A percentile compares a stretch with the other conserved stretches of the same genome.
Conservation (phyloP, 2,888 invertebrate genomes). For the Lycia hirtaria region DNA sequence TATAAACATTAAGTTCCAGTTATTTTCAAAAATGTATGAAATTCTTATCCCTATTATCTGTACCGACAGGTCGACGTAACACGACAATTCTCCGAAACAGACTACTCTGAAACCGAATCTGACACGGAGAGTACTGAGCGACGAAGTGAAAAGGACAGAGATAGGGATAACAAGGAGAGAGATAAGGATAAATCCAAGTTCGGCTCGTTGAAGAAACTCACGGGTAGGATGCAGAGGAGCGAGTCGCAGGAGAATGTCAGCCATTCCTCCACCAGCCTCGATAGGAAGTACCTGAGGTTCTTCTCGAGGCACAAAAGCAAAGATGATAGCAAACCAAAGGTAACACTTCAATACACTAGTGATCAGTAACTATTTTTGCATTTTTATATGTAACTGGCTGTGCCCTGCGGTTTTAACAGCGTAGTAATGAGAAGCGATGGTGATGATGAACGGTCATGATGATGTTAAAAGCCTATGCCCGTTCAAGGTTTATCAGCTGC, state of each 20-base stretch:
- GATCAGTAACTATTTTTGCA: too few relatives aligned
- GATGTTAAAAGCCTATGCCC: too few relatives aligned
- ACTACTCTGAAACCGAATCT: constrained; percentile 84
- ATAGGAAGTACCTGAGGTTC: constrained; percentile 87
- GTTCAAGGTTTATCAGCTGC: too few relatives aligned
- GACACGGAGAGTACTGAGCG: constrained; percentile 61
- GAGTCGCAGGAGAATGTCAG: constrained; percentile 77
- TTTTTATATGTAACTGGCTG: too few relatives aligned
- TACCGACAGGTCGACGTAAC: constrained; percentile 61
- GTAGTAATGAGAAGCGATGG: too few relatives aligned
- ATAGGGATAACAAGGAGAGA: constrained; percentile 47
- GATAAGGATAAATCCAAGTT: constrained; percentile 64
- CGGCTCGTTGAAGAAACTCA: constrained; percentile 55
- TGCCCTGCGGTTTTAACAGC: too few relatives aligned
- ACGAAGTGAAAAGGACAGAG: constrained; percentile 48
- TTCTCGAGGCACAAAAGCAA: constrained; percentile 77
- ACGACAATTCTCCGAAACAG: constrained; percentile 85
- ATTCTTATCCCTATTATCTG: not conserved
- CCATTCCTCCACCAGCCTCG: constrained; percentile 86
- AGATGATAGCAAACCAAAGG: constrained; percentile 76
- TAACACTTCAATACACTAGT: too few relatives aligned
- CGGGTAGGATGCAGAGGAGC: constrained; percentile 72
- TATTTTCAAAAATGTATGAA: not conserved
- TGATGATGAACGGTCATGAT: too few relatives aligned
- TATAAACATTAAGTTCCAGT: too few relatives aligned